Evolutionary conservation across 2,113 vertebrate species (phyloP).

Genomic region (Passer montanus): DNA sequence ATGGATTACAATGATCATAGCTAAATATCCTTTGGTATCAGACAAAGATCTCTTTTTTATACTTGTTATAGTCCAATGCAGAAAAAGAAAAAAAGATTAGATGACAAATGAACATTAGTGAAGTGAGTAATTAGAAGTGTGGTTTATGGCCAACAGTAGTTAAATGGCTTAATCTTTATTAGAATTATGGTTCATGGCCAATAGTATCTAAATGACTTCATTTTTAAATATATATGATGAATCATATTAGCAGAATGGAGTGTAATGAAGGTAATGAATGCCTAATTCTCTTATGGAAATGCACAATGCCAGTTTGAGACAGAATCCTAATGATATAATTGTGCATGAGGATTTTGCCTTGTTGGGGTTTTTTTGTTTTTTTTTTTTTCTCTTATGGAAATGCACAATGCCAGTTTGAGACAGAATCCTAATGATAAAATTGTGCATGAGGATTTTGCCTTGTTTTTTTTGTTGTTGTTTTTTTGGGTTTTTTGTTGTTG

Average conservation of each 20-base stretch:
- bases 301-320: background rate
- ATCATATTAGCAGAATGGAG: constrained; percentile 16
- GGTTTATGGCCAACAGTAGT: constrained; percentile 13
- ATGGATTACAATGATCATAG: background rate
- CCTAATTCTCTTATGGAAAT: constrained; percentile 15
- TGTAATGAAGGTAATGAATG: constrained; percentile 18
- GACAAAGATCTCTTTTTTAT: background rate
- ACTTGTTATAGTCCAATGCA: background rate
- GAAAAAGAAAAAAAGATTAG: constrained; percentile 5
- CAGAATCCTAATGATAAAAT: constrained; percentile 4
- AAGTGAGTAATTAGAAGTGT: constrained; percentile 34
- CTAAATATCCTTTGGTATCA: background rate
- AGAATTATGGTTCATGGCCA: constrained; percentile 1
- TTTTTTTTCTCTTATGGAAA: background rate
- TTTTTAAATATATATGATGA: constrained; percentile 43
- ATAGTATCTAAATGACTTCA: background rate
- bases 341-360: background rate
- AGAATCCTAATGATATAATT: constrained; percentile 9
- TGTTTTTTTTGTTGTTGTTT: background rate
- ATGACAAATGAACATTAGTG: background rate
- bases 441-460: background rate
- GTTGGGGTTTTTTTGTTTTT: background rate
- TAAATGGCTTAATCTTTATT: constrained; percentile 33
- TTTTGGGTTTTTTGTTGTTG: no score
- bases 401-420: background rate